These are phyloP conservation scores for Schrankia costaestrigalis DNA, from an alignment of 2,888 invertebrate species.

Conservation along the genomic window DNA sequence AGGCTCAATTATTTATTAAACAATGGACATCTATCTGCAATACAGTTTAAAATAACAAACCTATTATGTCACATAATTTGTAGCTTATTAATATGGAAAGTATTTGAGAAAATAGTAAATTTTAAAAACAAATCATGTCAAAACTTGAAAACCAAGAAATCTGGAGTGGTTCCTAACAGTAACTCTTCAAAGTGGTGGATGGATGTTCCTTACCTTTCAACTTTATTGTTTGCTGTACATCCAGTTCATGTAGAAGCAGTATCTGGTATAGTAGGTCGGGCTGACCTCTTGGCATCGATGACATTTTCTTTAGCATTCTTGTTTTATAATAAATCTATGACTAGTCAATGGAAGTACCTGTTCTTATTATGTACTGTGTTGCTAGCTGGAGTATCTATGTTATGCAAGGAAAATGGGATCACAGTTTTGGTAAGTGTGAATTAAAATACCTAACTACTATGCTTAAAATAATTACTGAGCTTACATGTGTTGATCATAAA, in stretches of 20 bases:
- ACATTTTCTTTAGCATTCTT: slow-evolving; percentile 87
- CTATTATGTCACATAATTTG: slow-evolving; percentile 85
- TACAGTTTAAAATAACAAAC: slow-evolving; percentile 88
- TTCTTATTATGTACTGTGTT: slow-evolving; percentile 56
- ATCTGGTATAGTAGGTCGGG: slow-evolving; percentile 94
- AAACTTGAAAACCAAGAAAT: slow-evolving; percentile 5
- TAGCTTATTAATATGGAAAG: slow-evolving; percentile 49
- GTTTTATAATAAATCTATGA: slow-evolving; percentile 75
- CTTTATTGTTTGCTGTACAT: slow-evolving; percentile 92
- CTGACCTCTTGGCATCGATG: slow-evolving; percentile 92
- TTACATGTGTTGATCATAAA: too few relatives aligned
- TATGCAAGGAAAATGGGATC: slow-evolving; percentile 97
- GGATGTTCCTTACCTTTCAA: slow-evolving; percentile 82
- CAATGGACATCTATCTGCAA: slow-evolving; percentile 76
- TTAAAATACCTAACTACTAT: not conserved
- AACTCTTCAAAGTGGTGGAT: slow-evolving; percentile 20
- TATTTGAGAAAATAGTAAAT: slow-evolving; percentile 38
- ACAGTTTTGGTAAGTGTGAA: slow-evolving; percentile 86
- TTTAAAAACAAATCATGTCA: slow-evolving; percentile 9
- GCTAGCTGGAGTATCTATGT: slow-evolving; percentile 83
- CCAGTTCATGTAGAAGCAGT: slow-evolving; percentile 97
- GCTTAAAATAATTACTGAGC: not conserved
- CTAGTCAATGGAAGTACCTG: slow-evolving; percentile 23
- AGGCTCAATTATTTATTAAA: slow-evolving; percentile 85
- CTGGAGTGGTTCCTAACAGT: not conserved